phyloP scores from a whole-genome alignment of 2,797 vertebrate genomes.

The Hypotaenidia okinawae region DNA sequence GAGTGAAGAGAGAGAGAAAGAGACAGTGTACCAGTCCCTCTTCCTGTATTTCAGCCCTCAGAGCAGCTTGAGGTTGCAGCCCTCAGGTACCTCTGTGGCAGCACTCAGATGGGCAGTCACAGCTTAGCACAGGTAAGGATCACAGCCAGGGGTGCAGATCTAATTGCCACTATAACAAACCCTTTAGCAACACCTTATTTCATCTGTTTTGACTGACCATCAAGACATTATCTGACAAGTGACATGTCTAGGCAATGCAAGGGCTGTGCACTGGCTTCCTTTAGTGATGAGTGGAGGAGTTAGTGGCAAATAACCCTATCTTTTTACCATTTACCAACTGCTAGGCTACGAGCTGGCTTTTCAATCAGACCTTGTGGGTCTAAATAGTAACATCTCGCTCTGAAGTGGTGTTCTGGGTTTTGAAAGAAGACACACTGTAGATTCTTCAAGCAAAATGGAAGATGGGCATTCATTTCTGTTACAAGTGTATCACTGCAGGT shows the following conservation, averaged over 20 bases:
- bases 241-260: not conserved
- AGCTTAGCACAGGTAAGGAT: not conserved
- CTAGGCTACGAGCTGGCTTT: constrained; percentile 29
- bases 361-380: not conserved
- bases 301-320: not conserved
- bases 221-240: not conserved
- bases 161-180: not conserved
- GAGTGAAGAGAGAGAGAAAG: not conserved
- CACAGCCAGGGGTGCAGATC: not conserved
- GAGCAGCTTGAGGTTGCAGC: not conserved
- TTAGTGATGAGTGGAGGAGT: not conserved
- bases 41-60: not conserved
- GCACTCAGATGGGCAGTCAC: not conserved
- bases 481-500: not conserved
- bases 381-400: constrained; percentile 11
- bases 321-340: constrained; percentile 35
- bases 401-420: not conserved
- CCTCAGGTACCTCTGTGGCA: rapidly evolving
- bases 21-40: not conserved
- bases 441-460: constrained; percentile 23
- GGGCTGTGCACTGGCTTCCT: not conserved
- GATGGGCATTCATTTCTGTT: not conserved
- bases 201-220: not conserved
- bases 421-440: not conserved
- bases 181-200: not conserved